Percentiles rank a stretch among this genome's conserved stretches.
phyloP scores from a whole-genome alignment of 2,113 vertebrate genomes.

The Callocephalon fimbriatum region DNA sequence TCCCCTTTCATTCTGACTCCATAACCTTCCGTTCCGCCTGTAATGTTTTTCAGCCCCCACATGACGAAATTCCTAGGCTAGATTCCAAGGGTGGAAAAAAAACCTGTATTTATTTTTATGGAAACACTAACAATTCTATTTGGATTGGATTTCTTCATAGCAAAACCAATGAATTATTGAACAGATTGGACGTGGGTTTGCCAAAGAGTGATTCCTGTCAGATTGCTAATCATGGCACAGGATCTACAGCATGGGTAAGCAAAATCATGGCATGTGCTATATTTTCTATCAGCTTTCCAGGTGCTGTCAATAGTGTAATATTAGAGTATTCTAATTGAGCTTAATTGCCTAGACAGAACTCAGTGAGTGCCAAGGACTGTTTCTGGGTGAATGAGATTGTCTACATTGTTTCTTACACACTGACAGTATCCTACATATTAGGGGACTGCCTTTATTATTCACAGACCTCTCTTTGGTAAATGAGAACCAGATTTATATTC shows the following conservation, averaged over 20 bases:
- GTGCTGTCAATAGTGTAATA: conserved; percentile 15
- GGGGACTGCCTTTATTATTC: not conserved
- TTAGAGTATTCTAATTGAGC: conserved; percentile 6
- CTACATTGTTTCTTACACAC: not conserved
- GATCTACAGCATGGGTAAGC: conserved; percentile 71
- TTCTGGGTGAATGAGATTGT: not conserved
- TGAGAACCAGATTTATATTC: not conserved
- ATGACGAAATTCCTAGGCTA: conserved; percentile 11
- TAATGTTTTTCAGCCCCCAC: not conserved
- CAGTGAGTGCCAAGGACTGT: not conserved
- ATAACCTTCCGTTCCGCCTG: conserved; percentile 5
- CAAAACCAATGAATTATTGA: conserved; percentile 73
- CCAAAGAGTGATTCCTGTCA: conserved; percentile 34
- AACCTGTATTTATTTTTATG: conserved; percentile 28
- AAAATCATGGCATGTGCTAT: not conserved
- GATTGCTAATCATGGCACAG: not conserved
- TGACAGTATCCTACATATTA: not conserved
- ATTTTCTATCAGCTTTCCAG: conserved; percentile 26
- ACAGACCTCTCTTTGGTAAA: not conserved
- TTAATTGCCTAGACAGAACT: not conserved
- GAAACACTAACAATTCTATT: conserved; percentile 63
- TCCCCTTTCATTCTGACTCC: not conserved
- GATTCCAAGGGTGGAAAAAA: conserved; percentile 34
- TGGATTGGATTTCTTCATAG: conserved; percentile 65
- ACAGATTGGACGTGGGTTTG: conserved; percentile 22